Evolutionary conservation across 2,797 vertebrate genomes (phyloP).

Genomic region (Meda fulgida): DNA sequence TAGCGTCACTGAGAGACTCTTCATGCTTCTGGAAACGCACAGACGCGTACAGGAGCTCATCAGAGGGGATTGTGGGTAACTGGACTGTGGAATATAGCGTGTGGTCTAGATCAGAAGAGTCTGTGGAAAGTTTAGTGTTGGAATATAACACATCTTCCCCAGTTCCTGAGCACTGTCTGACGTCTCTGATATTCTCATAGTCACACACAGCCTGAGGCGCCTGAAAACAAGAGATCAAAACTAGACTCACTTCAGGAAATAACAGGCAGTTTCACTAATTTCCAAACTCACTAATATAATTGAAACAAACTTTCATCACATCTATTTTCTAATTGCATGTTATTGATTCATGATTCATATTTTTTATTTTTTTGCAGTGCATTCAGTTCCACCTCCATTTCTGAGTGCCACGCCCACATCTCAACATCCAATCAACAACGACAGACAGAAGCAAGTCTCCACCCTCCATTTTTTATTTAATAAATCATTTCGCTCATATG

Average conservation of each 20-base stretch:
- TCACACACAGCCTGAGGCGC: background rate
- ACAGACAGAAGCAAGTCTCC: no score
- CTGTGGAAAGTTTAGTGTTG: background rate
- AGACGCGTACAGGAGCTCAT: conserved; percentile 31
- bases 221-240: background rate
- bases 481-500: background rate
- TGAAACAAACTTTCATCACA: background rate
- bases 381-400: background rate
- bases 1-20: background rate
- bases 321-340: background rate
- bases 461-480: background rate
- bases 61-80: background rate
- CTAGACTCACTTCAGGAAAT: background rate
- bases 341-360: background rate
- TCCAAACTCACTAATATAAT: background rate
- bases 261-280: background rate
- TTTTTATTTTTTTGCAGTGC: no score
- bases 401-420: background rate
- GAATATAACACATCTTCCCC: background rate
- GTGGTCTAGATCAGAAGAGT: background rate
- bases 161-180: background rate
- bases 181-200: conserved; percentile 34
- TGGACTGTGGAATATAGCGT: background rate
- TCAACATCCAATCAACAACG: background rate
- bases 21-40: conserved; percentile 22